A percentile compares a stretch with the other conserved stretches of the same genome.
These are phyloP conservation scores for Mormyrus lacerda DNA, from an alignment of 2,113 vertebrate genomes.

Conservation along the genomic window DNA sequence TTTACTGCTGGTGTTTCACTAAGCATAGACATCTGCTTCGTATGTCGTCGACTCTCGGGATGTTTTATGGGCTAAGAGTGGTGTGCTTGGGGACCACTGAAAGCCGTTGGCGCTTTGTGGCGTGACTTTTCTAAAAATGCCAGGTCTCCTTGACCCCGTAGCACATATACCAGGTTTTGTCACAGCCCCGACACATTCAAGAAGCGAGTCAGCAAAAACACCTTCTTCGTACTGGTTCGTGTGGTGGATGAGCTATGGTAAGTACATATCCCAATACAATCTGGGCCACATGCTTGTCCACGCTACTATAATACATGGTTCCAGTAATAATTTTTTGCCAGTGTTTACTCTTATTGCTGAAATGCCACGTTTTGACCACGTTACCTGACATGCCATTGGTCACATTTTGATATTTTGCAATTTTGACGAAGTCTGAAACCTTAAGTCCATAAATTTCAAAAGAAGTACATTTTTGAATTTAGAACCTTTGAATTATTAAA, in stretches of 20 bases:
- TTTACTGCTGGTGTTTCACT: neutral
- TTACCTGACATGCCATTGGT: neutral
- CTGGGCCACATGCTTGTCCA: neutral
- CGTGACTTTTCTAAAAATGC: neutral
- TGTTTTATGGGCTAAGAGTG: neutral
- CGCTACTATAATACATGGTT: neutral
- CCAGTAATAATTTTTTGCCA: neutral
- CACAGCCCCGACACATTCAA: slow-evolving; percentile 92
- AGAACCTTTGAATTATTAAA: neutral
- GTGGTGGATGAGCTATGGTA: slow-evolving; percentile 97
- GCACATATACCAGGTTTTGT: slow-evolving; percentile 91
- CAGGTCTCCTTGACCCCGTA: slow-evolving; percentile 65
- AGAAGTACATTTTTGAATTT: neutral
- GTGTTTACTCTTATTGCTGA: neutral
- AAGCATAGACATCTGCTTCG: neutral
- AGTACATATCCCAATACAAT: slow-evolving; percentile 44
- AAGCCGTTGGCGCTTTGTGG: neutral
- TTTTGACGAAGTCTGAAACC: neutral
- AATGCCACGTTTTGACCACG: neutral
- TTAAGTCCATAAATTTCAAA: neutral
- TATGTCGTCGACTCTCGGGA: neutral
- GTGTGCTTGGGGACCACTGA: neutral
- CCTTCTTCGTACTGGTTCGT: slow-evolving; percentile 93
- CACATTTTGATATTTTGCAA: neutral
- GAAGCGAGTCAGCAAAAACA: slow-evolving; percentile 98